Conservation (phyloP, 1,140 invertebrate genomes). For the Drosophila teissieri region DNA sequence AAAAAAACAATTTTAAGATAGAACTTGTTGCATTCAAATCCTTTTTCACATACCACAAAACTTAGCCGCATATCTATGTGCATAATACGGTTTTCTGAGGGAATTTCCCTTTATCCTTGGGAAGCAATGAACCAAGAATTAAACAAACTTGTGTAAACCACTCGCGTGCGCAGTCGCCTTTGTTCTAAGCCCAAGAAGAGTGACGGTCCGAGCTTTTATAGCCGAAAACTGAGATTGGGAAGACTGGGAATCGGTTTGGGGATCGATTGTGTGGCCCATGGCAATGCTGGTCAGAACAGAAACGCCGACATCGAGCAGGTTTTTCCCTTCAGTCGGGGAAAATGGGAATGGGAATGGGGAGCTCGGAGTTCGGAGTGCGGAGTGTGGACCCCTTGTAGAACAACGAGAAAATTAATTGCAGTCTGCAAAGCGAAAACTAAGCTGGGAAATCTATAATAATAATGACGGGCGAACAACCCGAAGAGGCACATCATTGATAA, state of each 20-base stretch:
- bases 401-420: slow-evolving; percentile 80
- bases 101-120: slow-evolving; percentile 15
- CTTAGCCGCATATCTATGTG: slow-evolving; percentile 49
- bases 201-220: slow-evolving; percentile 67
- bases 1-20: background rate
- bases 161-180: slow-evolving; percentile 67
- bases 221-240: slow-evolving; percentile 5
- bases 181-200: slow-evolving; percentile 74
- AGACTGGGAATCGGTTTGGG: background rate
- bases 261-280: slow-evolving; percentile 33
- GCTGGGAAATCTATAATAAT: slow-evolving; percentile 82
- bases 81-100: slow-evolving; percentile 9
- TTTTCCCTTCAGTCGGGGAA: background rate
- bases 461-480: slow-evolving; percentile 57
- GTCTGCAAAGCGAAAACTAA: slow-evolving; percentile 68
- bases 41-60: slow-evolving; percentile 58
- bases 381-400: slow-evolving; percentile 28
- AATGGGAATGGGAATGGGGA: background rate
- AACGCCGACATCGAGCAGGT: slow-evolving; percentile 43
- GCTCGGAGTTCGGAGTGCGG: background rate
- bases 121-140: slow-evolving; percentile 20
- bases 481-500: slow-evolving; percentile 72
- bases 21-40: background rate
- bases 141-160: slow-evolving; percentile 9
- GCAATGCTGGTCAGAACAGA: slow-evolving; percentile 51